Evolutionary conservation across 2,888 invertebrate genomes (phyloP), one percentile per base, ranked within the genome.

Genomic region (Lithosia quadra): DNA sequence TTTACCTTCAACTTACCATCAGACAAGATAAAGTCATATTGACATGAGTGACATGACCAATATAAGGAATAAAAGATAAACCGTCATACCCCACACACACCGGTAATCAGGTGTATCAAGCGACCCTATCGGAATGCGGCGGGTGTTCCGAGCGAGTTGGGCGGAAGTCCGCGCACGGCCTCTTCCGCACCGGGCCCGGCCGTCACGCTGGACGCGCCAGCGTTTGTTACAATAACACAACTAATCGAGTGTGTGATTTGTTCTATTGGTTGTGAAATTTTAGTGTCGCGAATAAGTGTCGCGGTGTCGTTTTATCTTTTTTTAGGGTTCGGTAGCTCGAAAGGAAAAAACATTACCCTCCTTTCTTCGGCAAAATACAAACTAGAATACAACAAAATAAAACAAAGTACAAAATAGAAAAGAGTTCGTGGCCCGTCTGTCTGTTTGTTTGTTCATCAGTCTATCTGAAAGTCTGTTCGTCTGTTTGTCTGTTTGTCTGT

Each of bases 161-260:
- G 79, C 85, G 86, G 87, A 87, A 81, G 84, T 86, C 85, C 86
- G 86, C 84, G 83, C 83, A 85, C 80, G 85, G 81, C 69, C 76
- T 70, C 82, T 85, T 87, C 86, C 86, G 87, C 74, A 65, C 76
- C 83, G 85, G 80, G 68, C 77, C 75, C 76, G 75, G 76, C 77
- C 77, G 76, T 75, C 71, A 68, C 76, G 65, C 43, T 56, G 65
- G 69, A 76, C 78, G 81, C 80, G 74, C 79, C 73, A 74, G 75
- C 80, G 79, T 79, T 80, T 81, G 76, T 74, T 72, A 75, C n/a
- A 61, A 36, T 61, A 59, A 69, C 53, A 39, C 24, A 64, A 10
- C 69, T 67, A 67, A 71, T 71, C 67, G 67, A 55, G 43, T 71
- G 70, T 67, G 36, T 71, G 66, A 70, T 67, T 55, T 59, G 64